A percentile compares a stretch with the other conserved stretches of the same genome.
These are phyloP conservation scores for Girardinichthys multiradiatus DNA, from an alignment of 2,113 vertebrate genomes.

Conservation along the genomic window DNA sequence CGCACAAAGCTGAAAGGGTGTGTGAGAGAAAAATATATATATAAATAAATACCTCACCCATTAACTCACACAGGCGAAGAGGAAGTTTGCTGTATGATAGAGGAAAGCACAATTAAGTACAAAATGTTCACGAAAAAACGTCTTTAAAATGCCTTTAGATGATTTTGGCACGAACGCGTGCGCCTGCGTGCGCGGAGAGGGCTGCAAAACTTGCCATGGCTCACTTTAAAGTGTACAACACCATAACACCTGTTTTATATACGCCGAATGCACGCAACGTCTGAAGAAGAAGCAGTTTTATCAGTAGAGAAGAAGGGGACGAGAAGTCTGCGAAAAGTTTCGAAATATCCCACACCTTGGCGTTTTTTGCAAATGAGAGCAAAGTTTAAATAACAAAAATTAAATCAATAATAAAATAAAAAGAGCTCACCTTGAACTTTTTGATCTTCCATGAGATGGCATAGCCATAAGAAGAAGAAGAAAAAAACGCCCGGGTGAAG, in stretches of 20 bases:
- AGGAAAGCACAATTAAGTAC: slow-evolving; percentile 4
- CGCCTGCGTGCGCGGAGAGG: slow-evolving; percentile 18
- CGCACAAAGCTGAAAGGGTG: slow-evolving; percentile 16
- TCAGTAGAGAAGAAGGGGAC: background rate
- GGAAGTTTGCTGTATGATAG: slow-evolving; percentile 44
- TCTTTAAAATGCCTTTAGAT: slow-evolving; percentile 32
- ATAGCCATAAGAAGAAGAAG: slow-evolving; percentile 88
- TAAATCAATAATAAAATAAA: slow-evolving; percentile 17
- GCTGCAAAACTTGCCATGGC: slow-evolving; percentile 61
- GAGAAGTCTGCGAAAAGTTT: slow-evolving; percentile 61
- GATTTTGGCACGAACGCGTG: slow-evolving; percentile 32
- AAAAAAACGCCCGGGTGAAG: slow-evolving; percentile 89
- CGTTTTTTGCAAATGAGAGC: slow-evolving; percentile 48
- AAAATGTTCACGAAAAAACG: slow-evolving; percentile 8
- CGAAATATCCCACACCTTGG: slow-evolving; percentile 10
- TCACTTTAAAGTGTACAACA: slow-evolving; percentile 56
- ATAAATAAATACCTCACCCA: slow-evolving; percentile 4
- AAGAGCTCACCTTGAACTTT: slow-evolving; percentile 92
- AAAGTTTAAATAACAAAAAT: slow-evolving; percentile 33
- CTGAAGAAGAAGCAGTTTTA: slow-evolving; percentile 33
- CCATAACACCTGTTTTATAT: slow-evolving; percentile 71
- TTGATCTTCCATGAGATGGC: slow-evolving; percentile 94
- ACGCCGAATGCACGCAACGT: slow-evolving; percentile 51
- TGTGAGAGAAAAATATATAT: slow-evolving; percentile 5
- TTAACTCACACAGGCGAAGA: slow-evolving; percentile 24